Conservation (phyloP, 2,797 vertebrate species). For the Lagocephalus sceleratus region DNA sequence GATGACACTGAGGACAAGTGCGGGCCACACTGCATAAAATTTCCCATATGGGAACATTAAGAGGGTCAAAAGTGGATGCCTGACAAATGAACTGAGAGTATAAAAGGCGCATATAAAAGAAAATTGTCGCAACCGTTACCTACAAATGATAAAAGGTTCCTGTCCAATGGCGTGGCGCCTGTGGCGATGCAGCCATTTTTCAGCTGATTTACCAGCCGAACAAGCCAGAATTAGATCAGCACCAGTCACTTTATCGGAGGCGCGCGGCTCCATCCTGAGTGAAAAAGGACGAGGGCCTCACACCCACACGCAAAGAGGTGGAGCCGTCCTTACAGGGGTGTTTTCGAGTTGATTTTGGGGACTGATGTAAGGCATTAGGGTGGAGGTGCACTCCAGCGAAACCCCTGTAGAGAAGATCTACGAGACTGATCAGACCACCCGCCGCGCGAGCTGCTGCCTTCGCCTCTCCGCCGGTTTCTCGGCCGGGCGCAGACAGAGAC, state of each 20-base stretch:
- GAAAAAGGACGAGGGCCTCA: conserved; percentile 24
- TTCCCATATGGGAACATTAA: too few species aligned
- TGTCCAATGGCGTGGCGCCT: background rate
- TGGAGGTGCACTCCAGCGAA: conserved; percentile 24
- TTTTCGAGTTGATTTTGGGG: conserved; percentile 45
- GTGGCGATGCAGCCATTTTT: background rate
- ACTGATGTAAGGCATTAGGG: conserved; percentile 50
- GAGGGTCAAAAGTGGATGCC: background rate
- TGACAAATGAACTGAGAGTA: conserved; percentile 2
- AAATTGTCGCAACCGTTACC: conserved; percentile 5
- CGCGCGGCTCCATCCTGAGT: conserved; percentile 41
- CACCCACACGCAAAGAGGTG: conserved; percentile 14
- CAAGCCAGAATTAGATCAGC: conserved; percentile 40
- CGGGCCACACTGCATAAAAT: too few species aligned
- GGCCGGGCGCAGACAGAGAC: conserved; percentile 38
- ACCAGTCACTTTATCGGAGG: conserved; percentile 12
- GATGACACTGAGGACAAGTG: too few species aligned
- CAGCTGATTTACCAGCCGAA: conserved; percentile 35
- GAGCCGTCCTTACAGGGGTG: conserved; percentile 33
- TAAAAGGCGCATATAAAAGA: conserved; percentile 4
- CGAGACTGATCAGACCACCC: conserved; percentile 62
- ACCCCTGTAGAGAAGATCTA: conserved; percentile 62
- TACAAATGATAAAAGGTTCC: conserved; percentile 2
- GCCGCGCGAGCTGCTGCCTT: conserved; percentile 44
- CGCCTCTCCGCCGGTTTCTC: conserved; percentile 41